A percentile compares a stretch with the other conserved stretches of the same genome.
Evolutionary conservation across 1,140 invertebrate genomes (phyloP).

Genomic region (Eriocheir sinensis): DNA sequence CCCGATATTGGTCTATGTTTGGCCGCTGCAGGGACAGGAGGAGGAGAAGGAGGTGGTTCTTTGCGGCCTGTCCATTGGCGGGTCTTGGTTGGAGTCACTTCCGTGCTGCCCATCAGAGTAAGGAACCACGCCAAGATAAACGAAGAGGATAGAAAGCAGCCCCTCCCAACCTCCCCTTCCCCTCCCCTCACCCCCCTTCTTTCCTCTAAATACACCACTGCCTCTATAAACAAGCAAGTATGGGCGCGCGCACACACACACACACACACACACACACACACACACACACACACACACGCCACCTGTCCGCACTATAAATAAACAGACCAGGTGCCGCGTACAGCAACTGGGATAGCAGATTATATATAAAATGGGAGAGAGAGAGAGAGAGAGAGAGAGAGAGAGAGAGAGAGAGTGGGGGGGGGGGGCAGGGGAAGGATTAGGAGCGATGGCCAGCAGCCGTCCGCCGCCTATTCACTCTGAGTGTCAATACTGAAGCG

Average conservation of each 20-base stretch:
- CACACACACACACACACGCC: slow-evolving; percentile 51
- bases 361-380: no score
- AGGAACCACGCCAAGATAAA: not conserved
- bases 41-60: no score
- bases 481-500: not conserved
- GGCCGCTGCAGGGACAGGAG: no score
- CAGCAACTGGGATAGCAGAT: not conserved
- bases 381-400: no score
- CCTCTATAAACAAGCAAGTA: not conserved
- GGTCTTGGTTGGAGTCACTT: not conserved
- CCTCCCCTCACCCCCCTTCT: no score
- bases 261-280: slow-evolving; percentile 57
- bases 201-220: not conserved
- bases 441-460: no score
- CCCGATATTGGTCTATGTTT: no score
- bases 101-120: not conserved
- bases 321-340: not conserved
- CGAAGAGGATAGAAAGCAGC: not conserved
- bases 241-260: slow-evolving; percentile 39
- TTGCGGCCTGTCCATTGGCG: no score
- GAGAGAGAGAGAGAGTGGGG: no score
- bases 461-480: not conserved
- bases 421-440: no score
- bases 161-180: no score
- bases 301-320: not conserved